Evolutionary conservation across 2,113 vertebrate genomes (phyloP).

Genomic region (Chiloscyllium plagiosum): DNA sequence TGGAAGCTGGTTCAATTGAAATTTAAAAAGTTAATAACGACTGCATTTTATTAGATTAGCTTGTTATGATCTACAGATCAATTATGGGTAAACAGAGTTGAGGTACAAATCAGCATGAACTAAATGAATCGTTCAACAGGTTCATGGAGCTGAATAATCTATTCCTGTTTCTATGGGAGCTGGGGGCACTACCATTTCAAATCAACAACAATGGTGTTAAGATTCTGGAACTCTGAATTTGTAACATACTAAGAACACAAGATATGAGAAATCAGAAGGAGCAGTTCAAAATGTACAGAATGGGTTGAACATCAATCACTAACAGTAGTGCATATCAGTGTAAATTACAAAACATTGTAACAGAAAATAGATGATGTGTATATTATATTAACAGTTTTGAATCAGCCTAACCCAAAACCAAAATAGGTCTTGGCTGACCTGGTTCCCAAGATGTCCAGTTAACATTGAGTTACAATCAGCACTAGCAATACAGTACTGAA

Average conservation of each 20-base stretch:
- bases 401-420: neutral
- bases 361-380: neutral
- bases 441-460: neutral
- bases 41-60: no score
- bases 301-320: neutral
- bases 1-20: no score
- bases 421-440: neutral
- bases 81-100: neutral
- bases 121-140: neutral
- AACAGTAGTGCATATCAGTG: neutral
- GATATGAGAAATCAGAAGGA: neutral
- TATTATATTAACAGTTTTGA: neutral
- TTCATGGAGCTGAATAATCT: neutral
- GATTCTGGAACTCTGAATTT: neutral
- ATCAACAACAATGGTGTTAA: no score
- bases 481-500: neutral
- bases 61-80: no score
- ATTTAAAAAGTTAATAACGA: no score
- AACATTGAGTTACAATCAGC: neutral
- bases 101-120: neutral
- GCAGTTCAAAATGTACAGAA: no score
- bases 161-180: neutral
- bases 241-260: neutral
- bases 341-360: neutral
- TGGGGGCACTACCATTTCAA: neutral